Evolutionary conservation across 2,113 vertebrate species (phyloP).

Genomic region (Anser cygnoides): DNA sequence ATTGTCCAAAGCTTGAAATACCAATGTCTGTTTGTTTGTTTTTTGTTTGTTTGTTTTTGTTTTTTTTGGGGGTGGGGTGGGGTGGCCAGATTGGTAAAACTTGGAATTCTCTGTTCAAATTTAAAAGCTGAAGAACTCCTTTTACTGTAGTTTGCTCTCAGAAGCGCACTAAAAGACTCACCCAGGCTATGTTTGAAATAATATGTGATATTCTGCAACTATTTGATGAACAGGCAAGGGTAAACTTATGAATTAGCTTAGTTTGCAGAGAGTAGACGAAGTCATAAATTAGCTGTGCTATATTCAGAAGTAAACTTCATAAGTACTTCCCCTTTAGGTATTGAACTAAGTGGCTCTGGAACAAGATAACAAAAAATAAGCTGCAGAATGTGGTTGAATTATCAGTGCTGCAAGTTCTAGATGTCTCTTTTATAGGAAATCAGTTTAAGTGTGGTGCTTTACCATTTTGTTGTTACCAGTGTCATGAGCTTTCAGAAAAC

Average conservation of each 20-base stretch:
- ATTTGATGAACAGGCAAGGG: neutral
- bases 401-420: neutral
- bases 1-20: neutral
- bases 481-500: neutral
- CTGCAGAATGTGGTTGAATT: neutral
- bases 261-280: neutral
- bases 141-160: neutral
- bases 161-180: neutral
- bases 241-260: neutral
- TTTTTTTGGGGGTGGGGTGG: no score
- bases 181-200: neutral
- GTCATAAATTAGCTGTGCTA: neutral
- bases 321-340: neutral
- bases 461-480: neutral
- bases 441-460: neutral
- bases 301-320: neutral
- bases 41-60: no score
- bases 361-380: neutral
- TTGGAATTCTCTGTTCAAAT: neutral
- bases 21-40: neutral
- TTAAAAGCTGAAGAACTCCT: neutral
- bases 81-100: no score
- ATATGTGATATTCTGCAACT: neutral
- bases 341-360: neutral
- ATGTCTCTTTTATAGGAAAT: neutral